Evolutionary conservation across 2,888 invertebrate genomes (phyloP).

Genomic region (Caenorhabditis zanzibari): DNA sequence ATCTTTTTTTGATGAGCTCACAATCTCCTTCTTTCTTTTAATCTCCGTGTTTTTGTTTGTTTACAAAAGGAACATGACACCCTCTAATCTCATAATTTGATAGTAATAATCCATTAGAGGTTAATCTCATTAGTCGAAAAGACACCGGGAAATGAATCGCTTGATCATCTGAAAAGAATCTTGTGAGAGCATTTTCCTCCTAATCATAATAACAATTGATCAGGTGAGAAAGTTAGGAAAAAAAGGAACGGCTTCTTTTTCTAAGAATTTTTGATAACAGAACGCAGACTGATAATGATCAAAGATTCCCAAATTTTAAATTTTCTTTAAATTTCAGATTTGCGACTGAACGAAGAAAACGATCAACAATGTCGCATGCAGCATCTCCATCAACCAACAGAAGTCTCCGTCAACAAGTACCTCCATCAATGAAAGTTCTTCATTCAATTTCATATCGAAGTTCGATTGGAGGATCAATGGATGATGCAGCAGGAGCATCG

Average conservation of each 20-base stretch:
- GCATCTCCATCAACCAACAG: slow-evolving; percentile 78
- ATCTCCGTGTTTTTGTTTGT: slow-evolving; percentile 36
- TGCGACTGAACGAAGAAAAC: slow-evolving; percentile 81
- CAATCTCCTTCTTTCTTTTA: slow-evolving; percentile 11
- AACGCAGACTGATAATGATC: slow-evolving; percentile 5
- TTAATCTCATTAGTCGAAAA: slow-evolving; percentile 51
- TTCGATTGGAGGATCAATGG: slow-evolving; percentile 77
- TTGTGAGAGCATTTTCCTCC: slow-evolving; percentile 36
- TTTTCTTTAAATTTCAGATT: slow-evolving; percentile 70
- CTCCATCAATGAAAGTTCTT: slow-evolving; percentile 80
- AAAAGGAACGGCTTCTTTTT: slow-evolving; percentile 48
- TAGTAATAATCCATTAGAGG: slow-evolving; percentile 12
- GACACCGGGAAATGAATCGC: slow-evolving; percentile 44
- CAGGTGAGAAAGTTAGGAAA: slow-evolving; percentile 36
- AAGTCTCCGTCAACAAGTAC: slow-evolving; percentile 74
- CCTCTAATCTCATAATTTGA: slow-evolving; percentile 58
- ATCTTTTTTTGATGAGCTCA: slow-evolving; percentile 16
- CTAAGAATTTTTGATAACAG: slow-evolving; percentile 20
- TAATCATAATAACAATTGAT: slow-evolving; percentile 28
- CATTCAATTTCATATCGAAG: slow-evolving; percentile 81
- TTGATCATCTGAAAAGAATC: slow-evolving; percentile 9
- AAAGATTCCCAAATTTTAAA: slow-evolving; percentile 6
- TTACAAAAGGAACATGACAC: slow-evolving; percentile 43
- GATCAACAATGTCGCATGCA: slow-evolving; percentile 81
- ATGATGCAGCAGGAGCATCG: slow-evolving; percentile 70